These are phyloP conservation scores for Dasysyrphus tricinctus DNA, from an alignment of 2,888 invertebrate species.

Conservation along the genomic window DNA sequence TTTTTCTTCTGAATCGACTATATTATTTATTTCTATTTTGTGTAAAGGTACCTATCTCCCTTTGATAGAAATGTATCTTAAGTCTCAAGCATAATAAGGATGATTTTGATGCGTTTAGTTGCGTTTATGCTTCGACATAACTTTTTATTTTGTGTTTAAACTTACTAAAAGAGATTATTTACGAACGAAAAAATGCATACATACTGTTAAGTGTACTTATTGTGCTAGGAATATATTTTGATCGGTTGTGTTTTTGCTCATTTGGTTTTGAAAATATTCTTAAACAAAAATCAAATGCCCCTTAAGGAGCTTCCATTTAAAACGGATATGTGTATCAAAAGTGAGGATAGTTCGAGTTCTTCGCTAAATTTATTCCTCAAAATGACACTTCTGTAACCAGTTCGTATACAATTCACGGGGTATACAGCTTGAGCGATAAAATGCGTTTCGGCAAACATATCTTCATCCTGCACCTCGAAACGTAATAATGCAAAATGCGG, in stretches of 20 bases:
- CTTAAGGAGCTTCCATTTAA: slow-evolving; percentile 75
- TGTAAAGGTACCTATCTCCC: not conserved
- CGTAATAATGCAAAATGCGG: slow-evolving; percentile 93
- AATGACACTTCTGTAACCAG: slow-evolving; percentile 95
- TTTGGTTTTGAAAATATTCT: slow-evolving; percentile 15
- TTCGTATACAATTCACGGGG: slow-evolving; percentile 91
- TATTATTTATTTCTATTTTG: not conserved
- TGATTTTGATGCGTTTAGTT: slow-evolving; percentile 39
- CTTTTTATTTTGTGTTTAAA: not conserved
- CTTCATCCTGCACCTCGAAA: slow-evolving; percentile 96
- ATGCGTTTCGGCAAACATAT: slow-evolving; percentile 98
- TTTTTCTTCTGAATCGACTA: not conserved
- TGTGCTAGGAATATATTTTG: slow-evolving; percentile 36
- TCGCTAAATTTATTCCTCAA: slow-evolving; percentile 96
- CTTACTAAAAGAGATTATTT: slow-evolving; percentile 16
- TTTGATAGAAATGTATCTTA: slow-evolving; percentile 23
- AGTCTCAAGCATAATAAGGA: slow-evolving; percentile 68
- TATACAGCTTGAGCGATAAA: slow-evolving; percentile 98
- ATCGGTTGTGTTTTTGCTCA: slow-evolving; percentile 46
- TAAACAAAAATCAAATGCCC: slow-evolving; percentile 31
- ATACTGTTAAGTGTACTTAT: slow-evolving; percentile 37
- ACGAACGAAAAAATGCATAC: slow-evolving; percentile 14
- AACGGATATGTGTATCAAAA: slow-evolving; percentile 92
- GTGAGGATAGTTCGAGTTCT: slow-evolving; percentile 94
- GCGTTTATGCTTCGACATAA: not conserved